These are phyloP conservation scores for Periphyllus acericola DNA, from an alignment of 2,888 invertebrate genomes.

Conservation along the genomic window DNA sequence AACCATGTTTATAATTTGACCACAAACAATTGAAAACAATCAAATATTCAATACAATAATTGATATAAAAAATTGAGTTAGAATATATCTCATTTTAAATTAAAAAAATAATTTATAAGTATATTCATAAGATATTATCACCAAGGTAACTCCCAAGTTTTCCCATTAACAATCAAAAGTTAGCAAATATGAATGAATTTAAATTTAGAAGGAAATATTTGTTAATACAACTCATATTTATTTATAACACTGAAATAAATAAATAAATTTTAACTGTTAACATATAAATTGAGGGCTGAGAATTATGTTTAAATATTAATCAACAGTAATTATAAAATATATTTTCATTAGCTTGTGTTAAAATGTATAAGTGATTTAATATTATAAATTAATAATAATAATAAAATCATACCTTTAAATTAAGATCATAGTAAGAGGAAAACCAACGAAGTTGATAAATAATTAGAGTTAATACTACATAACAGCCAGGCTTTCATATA, in stretches of 20 bases:
- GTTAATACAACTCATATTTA: neutral
- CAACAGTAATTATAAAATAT: neutral
- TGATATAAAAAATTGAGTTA: neutral
- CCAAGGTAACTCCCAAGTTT: neutral
- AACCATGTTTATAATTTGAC: slow-evolving; percentile 51
- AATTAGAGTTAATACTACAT: neutral
- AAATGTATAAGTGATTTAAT: too few species aligned
- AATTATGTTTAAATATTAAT: neutral
- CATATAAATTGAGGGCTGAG: neutral
- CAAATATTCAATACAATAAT: neutral
- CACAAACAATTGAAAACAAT: neutral
- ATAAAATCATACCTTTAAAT: neutral
- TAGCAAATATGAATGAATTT: too few species aligned
- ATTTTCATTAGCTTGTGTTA: neutral
- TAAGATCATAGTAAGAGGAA: neutral
- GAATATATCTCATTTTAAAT: neutral
- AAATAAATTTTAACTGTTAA: neutral
- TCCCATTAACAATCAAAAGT: too few species aligned
- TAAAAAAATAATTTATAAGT: neutral
- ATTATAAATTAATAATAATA: too few species aligned
- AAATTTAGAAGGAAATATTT: neutral
- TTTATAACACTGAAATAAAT: neutral
- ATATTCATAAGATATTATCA: neutral
- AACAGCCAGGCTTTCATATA: neutral
- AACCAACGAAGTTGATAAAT: too few species aligned